These are phyloP conservation scores for Prinia subflava DNA, from an alignment of 2,113 vertebrate genomes.

Conservation along the genomic window DNA sequence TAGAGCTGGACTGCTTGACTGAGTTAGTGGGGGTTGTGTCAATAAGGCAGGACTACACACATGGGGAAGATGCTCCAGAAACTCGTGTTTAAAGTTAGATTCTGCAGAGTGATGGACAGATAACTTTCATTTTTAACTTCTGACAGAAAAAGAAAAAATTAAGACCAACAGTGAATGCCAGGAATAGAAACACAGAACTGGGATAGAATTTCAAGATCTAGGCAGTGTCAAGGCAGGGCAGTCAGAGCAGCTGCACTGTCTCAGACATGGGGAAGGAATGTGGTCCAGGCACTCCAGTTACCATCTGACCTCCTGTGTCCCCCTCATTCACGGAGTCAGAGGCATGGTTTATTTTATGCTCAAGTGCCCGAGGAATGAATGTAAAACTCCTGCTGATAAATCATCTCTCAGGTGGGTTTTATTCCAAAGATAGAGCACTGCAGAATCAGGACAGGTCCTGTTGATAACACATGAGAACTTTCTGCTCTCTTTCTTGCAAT, in stretches of 20 bases:
- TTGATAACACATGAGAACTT: not conserved
- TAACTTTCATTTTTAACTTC: not conserved
- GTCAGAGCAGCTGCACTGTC: not conserved
- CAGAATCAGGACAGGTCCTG: not conserved
- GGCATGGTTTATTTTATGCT: not conserved
- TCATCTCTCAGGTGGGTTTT: not conserved
- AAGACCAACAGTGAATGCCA: not conserved
- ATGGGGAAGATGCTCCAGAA: not conserved
- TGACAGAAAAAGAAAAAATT: not conserved
- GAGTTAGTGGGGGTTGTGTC: not conserved
- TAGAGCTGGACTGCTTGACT: not conserved
- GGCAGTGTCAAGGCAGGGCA: not conserved
- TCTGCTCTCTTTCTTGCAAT: not conserved
- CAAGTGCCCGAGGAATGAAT: not conserved
- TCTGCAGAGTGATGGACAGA: not conserved
- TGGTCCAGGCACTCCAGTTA: not conserved
- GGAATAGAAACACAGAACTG: not conserved
- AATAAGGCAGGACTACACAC: not conserved
- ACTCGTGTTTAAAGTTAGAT: not conserved
- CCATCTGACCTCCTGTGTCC: not conserved
- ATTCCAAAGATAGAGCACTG: not conserved
- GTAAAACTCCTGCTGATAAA: not conserved
- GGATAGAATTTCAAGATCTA: not conserved
- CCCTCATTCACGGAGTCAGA: not conserved
- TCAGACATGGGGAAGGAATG: not conserved